Evolutionary conservation across 1,140 invertebrate genomes (phyloP).

Genomic region (Aphidius gifuensis): DNA sequence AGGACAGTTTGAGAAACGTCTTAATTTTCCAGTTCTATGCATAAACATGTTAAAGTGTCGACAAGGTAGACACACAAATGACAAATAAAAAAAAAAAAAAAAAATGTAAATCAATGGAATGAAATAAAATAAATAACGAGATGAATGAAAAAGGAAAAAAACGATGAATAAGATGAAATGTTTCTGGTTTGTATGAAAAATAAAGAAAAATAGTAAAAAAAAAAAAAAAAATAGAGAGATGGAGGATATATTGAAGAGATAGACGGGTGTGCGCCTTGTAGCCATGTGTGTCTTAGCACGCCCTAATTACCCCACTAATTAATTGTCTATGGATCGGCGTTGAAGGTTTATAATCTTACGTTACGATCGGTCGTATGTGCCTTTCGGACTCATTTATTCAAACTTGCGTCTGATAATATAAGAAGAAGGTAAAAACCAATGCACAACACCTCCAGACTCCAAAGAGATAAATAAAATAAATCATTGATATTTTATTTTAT

Average conservation of each 20-base stretch:
- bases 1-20: neutral
- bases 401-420: conserved; percentile 12
- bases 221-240: conserved; percentile 1
- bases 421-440: conserved; percentile 12
- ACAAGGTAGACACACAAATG: too few species aligned
- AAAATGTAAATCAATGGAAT: too few species aligned
- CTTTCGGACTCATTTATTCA: conserved; percentile 22
- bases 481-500: conserved; percentile 7
- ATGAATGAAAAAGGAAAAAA: too few species aligned
- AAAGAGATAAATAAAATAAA: neutral
- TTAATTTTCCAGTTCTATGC: conserved; percentile 20
- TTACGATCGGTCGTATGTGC: conserved; percentile 20
- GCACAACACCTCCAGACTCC: conserved; percentile 7
- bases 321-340: conserved; percentile 33
- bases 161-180: too few species aligned
- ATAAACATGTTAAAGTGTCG: conserved; percentile 2
- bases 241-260: neutral
- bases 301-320: conserved; percentile 40
- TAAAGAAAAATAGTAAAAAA: conserved; percentile 5
- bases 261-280: conserved; percentile 22
- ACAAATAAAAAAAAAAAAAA: too few species aligned
- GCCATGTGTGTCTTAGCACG: conserved; percentile 26
- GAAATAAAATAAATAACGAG: too few species aligned
- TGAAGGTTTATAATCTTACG: conserved; percentile 21
- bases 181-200: neutral